Conservation (phyloP, 2,888 invertebrate species). For the Pachliopta kotzebuea region DNA sequence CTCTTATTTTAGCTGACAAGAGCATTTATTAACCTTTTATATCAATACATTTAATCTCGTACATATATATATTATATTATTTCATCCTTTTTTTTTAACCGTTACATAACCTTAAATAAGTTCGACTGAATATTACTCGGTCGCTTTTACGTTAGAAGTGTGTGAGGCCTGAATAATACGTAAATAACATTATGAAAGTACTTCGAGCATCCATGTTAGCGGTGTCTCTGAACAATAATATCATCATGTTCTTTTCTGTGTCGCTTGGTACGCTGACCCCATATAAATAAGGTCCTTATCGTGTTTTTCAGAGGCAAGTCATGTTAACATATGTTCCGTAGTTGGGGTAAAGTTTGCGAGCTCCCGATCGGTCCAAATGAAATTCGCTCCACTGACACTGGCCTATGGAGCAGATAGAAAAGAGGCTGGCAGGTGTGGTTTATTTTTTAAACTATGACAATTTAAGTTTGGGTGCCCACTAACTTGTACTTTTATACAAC, state of each 20-base stretch:
- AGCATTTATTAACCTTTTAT: conserved; percentile 25
- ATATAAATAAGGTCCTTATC: conserved; percentile 77
- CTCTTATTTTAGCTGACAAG: conserved; percentile 30
- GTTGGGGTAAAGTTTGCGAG: conserved; percentile 60
- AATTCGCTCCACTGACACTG: conserved; percentile 71
- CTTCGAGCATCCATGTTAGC: conserved; percentile 62
- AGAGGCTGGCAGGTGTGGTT: conserved; percentile 49
- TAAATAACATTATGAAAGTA: conserved; percentile 67
- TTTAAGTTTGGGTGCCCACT: conserved; percentile 23
- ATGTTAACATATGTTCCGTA: conserved; percentile 73
- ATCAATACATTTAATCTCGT: conserved; percentile 13
- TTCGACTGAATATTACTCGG: not conserved
- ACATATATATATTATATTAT: conserved; percentile 4
- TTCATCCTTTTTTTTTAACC: conserved; percentile 11
- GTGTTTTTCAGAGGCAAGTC: conserved; percentile 75
- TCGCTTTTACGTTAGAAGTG: conserved; percentile 31
- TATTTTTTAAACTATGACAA: conserved; percentile 46
- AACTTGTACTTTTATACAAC: conserved; percentile 17
- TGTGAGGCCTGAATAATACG: conserved; percentile 51
- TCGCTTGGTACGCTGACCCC: conserved; percentile 71
- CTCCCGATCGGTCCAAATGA: conserved; percentile 63
- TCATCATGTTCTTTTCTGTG: conserved; percentile 72
- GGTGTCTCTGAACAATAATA: conserved; percentile 64
- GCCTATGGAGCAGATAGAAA: conserved; percentile 45
- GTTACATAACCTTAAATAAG: not conserved